Evolutionary conservation across 2,888 invertebrate species (phyloP).

Genomic region (Tigriopus californicus): DNA sequence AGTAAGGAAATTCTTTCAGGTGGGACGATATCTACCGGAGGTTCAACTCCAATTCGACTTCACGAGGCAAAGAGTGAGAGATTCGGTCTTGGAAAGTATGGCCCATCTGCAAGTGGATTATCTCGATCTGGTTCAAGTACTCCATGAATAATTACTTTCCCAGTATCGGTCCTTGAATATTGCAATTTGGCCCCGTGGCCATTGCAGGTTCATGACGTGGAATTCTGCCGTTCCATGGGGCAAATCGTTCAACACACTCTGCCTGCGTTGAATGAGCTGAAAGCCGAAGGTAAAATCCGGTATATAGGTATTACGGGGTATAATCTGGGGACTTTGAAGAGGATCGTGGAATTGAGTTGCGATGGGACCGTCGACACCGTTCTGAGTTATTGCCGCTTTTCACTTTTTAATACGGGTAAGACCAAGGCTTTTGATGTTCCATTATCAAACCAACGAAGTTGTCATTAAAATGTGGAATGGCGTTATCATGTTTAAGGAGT

Average conservation of each 20-base stretch:
- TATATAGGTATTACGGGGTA: constrained; percentile 76
- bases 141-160: no score
- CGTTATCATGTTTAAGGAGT: no score
- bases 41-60: constrained; percentile 67
- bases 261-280: constrained; percentile 54
- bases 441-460: no score
- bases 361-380: constrained; percentile 44
- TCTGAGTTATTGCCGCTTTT: constrained; percentile 49
- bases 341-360: constrained; percentile 42
- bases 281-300: constrained; percentile 43
- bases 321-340: constrained; percentile 52
- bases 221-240: constrained; percentile 57
- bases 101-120: constrained; percentile 51
- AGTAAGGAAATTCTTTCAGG: constrained; percentile 25
- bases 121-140: constrained; percentile 72
- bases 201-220: constrained; percentile 68
- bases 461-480: no score
- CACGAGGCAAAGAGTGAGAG: constrained; percentile 46
- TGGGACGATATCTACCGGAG: constrained; percentile 54
- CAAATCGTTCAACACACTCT: constrained; percentile 52
- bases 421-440: no score
- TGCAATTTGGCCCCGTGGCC: no score
- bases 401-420: no score
- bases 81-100: constrained; percentile 56
- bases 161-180: no score